Evolutionary conservation across 2,113 vertebrate genomes (phyloP).

Genomic region (Actinemys pallida): DNA sequence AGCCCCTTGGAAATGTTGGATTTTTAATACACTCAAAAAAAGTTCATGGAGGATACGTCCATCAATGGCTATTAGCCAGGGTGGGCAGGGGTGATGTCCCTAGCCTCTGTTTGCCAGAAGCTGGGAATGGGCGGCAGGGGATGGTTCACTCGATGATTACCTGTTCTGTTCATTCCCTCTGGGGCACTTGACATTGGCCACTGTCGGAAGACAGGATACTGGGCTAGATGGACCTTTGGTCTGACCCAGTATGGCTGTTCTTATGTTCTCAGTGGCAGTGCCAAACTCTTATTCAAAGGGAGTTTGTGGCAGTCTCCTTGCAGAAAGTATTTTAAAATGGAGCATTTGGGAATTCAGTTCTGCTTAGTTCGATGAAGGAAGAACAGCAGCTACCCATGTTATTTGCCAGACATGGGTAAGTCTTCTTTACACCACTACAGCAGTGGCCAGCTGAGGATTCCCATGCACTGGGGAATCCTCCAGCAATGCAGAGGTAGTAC

Average conservation of each 20-base stretch:
- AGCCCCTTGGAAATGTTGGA: not conserved
- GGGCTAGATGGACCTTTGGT: too few species aligned
- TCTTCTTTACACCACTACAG: not conserved
- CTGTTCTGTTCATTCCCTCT: too few species aligned
- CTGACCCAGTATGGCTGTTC: too few species aligned
- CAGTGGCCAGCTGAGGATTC: not conserved
- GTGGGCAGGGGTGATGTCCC: too few species aligned
- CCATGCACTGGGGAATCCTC: rapidly evolving
- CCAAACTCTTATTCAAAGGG: not conserved
- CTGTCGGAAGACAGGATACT: too few species aligned
- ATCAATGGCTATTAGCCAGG: too few species aligned
- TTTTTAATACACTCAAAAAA: not conserved
- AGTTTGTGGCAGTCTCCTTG: not conserved
- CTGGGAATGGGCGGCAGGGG: too few species aligned
- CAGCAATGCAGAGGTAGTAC: rapidly evolving
- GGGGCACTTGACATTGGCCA: too few species aligned
- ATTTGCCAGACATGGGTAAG: not conserved
- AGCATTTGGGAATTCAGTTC: not conserved
- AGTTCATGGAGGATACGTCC: too few species aligned
- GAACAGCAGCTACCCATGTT: rapidly evolving
- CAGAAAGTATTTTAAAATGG: not conserved
- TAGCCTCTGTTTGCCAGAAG: too few species aligned
- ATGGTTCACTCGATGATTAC: too few species aligned
- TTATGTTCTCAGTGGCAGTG: not conserved
- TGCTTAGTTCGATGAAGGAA: not conserved